A percentile compares a stretch with the other conserved stretches of the same genome.
These are phyloP conservation scores for Aquatica leii DNA, from an alignment of 2,888 invertebrate genomes.

Conservation along the genomic window DNA sequence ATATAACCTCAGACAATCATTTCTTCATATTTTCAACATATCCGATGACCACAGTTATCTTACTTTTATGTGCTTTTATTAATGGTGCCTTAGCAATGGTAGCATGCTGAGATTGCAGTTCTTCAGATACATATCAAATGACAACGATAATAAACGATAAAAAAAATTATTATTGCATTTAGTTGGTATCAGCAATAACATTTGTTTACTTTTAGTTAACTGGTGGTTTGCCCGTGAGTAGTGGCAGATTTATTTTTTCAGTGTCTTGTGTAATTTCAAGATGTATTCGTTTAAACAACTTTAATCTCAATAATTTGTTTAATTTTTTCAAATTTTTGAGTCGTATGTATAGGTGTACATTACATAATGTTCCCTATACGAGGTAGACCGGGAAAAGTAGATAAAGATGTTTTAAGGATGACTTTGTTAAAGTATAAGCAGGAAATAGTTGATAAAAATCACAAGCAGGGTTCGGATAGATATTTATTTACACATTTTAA, in stretches of 20 bases:
- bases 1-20: not conserved
- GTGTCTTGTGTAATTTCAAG: not conserved
- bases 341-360: not conserved
- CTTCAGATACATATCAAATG: not conserved
- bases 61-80: not conserved
- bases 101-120: not conserved
- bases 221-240: not conserved
- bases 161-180: not conserved
- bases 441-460: conserved; percentile 1
- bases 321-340: not conserved
- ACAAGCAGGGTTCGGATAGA: too few species aligned
- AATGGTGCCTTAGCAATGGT: too few species aligned
- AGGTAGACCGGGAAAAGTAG: not conserved
- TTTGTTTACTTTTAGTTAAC: not conserved
- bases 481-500: too few species aligned
- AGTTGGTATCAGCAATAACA: not conserved
- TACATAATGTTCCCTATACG: too few species aligned
- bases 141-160: not conserved
- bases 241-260: not conserved
- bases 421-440: not conserved
- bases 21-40: not conserved
- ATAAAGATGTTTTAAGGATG: conserved; percentile 1
- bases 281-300: not conserved
- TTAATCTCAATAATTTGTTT: too few species aligned
- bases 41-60: not conserved